Evolutionary conservation across 2,113 vertebrate genomes (phyloP).

Genomic region (Chloropsis hardwickii): DNA sequence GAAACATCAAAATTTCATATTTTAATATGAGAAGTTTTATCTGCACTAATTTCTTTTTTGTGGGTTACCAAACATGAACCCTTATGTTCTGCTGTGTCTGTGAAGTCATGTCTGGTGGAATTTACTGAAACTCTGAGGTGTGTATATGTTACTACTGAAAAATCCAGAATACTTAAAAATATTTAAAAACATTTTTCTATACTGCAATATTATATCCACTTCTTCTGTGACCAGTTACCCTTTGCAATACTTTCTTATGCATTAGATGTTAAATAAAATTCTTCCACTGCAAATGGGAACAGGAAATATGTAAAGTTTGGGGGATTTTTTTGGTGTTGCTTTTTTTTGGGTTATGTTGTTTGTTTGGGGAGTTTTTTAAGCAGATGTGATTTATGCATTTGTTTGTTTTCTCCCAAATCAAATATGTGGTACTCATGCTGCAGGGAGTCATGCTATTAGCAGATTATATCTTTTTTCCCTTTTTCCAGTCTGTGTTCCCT

Average conservation of each 20-base stretch:
- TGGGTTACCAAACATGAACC: not conserved
- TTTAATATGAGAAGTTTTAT: not conserved
- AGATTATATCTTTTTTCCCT: not conserved
- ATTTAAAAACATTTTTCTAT: not conserved
- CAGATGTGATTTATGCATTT: not conserved
- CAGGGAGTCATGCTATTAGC: not conserved
- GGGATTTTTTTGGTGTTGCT: not conserved
- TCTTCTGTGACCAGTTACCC: not conserved
- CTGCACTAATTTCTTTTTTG: not conserved
- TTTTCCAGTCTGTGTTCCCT: not conserved
- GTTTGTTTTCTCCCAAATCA: not conserved
- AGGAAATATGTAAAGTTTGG: not conserved
- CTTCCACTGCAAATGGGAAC: not conserved
- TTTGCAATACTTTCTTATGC: not conserved
- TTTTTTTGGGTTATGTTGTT: not conserved
- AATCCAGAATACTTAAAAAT: not conserved
- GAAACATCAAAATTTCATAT: fast-evolving
- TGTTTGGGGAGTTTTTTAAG: not conserved
- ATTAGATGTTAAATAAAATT: not conserved
- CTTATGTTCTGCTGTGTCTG: not conserved
- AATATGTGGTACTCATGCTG: not conserved
- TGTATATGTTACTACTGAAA: not conserved
- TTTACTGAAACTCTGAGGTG: not conserved
- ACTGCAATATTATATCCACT: not conserved
- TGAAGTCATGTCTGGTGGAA: not conserved